phyloP scores from a whole-genome alignment of 2,888 invertebrate species.

The Lasius platythorax region DNA sequence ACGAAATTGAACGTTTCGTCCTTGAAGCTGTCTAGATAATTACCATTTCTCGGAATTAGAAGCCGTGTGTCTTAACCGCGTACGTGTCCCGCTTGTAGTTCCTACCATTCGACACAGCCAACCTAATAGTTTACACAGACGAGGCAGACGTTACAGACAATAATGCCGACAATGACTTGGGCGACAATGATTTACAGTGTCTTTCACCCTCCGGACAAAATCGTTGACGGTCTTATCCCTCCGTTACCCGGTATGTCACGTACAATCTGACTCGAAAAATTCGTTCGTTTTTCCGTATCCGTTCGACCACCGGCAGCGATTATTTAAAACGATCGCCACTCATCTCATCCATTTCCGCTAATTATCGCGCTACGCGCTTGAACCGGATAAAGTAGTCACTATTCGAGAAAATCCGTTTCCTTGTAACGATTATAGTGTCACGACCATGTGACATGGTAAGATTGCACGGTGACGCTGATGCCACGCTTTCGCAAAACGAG shows the following conservation, averaged over 20 bases:
- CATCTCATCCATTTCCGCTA: constrained; percentile 20
- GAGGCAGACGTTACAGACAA: neutral
- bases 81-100: neutral
- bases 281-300: neutral
- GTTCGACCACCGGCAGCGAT: constrained; percentile 5
- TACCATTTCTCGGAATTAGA: neutral
- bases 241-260: neutral
- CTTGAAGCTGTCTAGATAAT: neutral
- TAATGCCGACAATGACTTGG: constrained; percentile 1
- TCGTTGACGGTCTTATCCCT: constrained; percentile 8
- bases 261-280: neutral
- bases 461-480: neutral
- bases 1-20: neutral
- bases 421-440: constrained; percentile 27
- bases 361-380: constrained; percentile 19
- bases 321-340: neutral
- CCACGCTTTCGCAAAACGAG: neutral
- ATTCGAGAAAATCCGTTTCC: constrained; percentile 40
- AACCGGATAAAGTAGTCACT: neutral
- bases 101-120: neutral
- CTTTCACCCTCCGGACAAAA: constrained; percentile 26
- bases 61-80: neutral
- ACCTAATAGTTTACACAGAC: neutral
- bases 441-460: constrained; percentile 30
- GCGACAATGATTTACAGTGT: constrained; percentile 32